Evolutionary conservation across 2,888 invertebrate genomes (phyloP).

Genomic region (Amiota communis): DNA sequence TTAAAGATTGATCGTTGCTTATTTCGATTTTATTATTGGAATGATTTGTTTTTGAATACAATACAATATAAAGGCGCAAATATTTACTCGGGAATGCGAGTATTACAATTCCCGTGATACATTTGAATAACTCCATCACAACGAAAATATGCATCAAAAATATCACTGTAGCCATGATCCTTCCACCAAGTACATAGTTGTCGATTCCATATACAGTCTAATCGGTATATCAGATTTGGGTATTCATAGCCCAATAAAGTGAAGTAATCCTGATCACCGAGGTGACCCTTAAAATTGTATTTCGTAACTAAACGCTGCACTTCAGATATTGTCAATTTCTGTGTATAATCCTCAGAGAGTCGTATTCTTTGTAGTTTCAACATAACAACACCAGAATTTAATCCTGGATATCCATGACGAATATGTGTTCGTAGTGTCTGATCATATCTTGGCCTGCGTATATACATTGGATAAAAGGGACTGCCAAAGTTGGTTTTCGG

Average conservation of each 20-base stretch:
- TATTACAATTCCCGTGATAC: slow-evolving; percentile 85
- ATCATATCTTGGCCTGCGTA: slow-evolving; percentile 49
- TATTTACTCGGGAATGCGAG: slow-evolving; percentile 76
- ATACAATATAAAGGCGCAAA: no score
- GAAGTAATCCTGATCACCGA: slow-evolving; percentile 89
- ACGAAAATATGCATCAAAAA: slow-evolving; percentile 81
- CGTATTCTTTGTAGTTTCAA: slow-evolving; percentile 81
- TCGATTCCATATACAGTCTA: slow-evolving; percentile 86
- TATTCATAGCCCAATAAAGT: slow-evolving; percentile 81
- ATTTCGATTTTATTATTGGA: no score
- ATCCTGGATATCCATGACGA: slow-evolving; percentile 80
- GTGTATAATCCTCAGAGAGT: slow-evolving; percentile 77
- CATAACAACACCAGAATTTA: slow-evolving; percentile 86
- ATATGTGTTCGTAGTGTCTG: no score
- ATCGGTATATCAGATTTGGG: slow-evolving; percentile 80
- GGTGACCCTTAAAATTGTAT: slow-evolving; percentile 81
- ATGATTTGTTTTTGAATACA: no score
- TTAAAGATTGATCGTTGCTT: no score
- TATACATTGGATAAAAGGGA: slow-evolving; percentile 67
- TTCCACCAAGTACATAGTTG: slow-evolving; percentile 89
- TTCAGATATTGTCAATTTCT: slow-evolving; percentile 75
- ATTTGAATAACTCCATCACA: slow-evolving; percentile 80
- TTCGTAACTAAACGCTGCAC: slow-evolving; percentile 77
- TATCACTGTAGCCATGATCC: slow-evolving; percentile 81
- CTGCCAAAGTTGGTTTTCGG: slow-evolving; percentile 78